A percentile compares a stretch with the other conserved stretches of the same genome.
phyloP scores from a whole-genome alignment of 2,888 invertebrate genomes.

The Spicauda simplicius region DNA sequence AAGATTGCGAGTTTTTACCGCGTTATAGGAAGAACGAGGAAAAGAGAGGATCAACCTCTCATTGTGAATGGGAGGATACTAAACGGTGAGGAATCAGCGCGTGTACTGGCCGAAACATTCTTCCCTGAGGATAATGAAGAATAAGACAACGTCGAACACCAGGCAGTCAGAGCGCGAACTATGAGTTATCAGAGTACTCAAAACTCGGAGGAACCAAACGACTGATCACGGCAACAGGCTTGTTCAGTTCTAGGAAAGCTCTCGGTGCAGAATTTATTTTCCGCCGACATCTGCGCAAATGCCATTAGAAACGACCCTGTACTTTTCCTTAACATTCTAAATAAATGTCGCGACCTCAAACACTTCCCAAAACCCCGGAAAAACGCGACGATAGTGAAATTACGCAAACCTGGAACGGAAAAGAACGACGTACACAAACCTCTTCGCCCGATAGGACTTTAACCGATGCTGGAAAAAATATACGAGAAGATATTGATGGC shows the following conservation, averaged over 20 bases:
- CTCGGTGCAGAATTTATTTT: neutral
- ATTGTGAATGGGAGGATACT: no score
- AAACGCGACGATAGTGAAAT: slow-evolving; percentile 6
- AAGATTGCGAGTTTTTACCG: neutral
- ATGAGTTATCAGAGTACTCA: neutral
- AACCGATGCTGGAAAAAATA: slow-evolving; percentile 5
- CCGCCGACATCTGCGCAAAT: slow-evolving; percentile 6
- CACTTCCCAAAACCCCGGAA: slow-evolving; percentile 10
- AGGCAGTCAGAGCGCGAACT: neutral
- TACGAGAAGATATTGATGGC: neutral
- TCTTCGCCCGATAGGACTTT: slow-evolving; percentile 6
- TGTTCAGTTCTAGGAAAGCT: slow-evolving; percentile 16
- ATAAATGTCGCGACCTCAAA: slow-evolving; percentile 1
- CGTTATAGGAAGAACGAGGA: neutral
- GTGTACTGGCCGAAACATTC: neutral
- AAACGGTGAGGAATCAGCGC: no score
- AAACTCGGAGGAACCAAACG: neutral
- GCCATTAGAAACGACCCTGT: neutral
- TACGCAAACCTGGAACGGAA: slow-evolving; percentile 13
- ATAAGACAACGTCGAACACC: neutral
- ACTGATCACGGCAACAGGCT: neutral
- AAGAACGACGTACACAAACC: neutral
- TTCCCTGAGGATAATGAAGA: neutral
- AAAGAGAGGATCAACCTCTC: neutral
- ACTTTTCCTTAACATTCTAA: neutral